Evolutionary conservation across 2,888 invertebrate species (phyloP).

Genomic region (Aporophyla lueneburgensis): DNA sequence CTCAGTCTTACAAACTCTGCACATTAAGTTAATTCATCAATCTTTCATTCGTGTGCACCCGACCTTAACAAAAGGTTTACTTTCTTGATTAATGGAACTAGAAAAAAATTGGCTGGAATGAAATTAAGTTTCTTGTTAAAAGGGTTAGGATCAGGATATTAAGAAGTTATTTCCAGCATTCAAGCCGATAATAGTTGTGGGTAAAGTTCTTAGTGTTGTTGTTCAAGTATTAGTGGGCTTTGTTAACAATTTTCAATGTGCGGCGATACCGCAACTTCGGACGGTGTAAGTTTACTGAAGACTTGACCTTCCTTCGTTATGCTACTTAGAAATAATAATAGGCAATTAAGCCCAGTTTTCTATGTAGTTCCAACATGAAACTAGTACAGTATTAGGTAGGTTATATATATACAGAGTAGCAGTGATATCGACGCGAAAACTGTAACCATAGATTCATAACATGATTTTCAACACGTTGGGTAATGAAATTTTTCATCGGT

Average conservation of each 20-base stretch:
- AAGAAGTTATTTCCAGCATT: constrained; percentile 24
- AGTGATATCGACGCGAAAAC: no score
- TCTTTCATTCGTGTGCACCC: constrained; percentile 66
- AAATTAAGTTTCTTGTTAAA: constrained; percentile 28
- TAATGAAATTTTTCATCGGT: no score
- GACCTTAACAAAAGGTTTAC: constrained; percentile 59
- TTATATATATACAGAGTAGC: no score
- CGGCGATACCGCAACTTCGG: constrained; percentile 3
- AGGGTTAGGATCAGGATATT: constrained; percentile 28
- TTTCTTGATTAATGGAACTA: constrained; percentile 64
- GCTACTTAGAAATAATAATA: constrained; percentile 10
- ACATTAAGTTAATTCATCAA: constrained; percentile 69
- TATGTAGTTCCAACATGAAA: neutral
- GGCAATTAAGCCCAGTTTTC: neutral
- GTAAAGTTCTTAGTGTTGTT: constrained; percentile 26
- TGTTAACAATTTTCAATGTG: constrained; percentile 44
- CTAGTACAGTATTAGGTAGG: neutral
- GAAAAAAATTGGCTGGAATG: constrained; percentile 32
- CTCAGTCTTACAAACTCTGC: constrained; percentile 62
- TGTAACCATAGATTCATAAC: no score
- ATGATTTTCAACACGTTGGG: no score
- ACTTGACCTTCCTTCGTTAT: constrained; percentile 4
- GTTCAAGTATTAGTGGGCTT: constrained; percentile 29
- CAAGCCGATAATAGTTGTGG: constrained; percentile 36
- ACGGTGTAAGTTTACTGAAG: constrained; percentile 23